These are phyloP conservation scores for Rhynchotus rufescens DNA, from an alignment of 2,797 vertebrate species.

Conservation along the genomic window DNA sequence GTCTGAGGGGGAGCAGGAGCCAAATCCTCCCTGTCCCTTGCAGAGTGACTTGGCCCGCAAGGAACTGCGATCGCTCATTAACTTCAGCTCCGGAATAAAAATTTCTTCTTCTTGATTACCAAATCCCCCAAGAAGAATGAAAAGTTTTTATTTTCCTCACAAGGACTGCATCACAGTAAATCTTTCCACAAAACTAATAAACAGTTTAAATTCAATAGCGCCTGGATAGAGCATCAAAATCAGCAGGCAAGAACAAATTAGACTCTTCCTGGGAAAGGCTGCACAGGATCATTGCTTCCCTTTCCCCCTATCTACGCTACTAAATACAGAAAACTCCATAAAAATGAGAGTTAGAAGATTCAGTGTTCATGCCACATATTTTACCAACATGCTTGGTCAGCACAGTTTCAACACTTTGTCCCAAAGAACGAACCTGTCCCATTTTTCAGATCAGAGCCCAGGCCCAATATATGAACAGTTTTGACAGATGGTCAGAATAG, in stretches of 20 bases:
- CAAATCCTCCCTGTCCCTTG: neutral
- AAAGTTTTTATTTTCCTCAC: slow-evolving; percentile 51
- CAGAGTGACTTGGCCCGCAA: neutral
- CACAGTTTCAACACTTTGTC: neutral
- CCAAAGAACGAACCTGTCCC: slow-evolving; percentile 19
- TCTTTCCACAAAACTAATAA: slow-evolving; percentile 65
- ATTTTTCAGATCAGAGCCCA: neutral
- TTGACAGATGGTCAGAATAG: neutral
- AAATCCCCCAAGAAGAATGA: slow-evolving; percentile 32
- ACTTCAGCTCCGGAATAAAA: slow-evolving; percentile 35
- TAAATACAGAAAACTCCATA: slow-evolving; percentile 17
- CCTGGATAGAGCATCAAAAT: slow-evolving; percentile 23
- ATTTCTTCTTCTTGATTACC: slow-evolving; percentile 56
- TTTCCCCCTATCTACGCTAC: slow-evolving; percentile 32
- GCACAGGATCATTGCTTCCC: neutral
- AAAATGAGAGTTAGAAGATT: slow-evolving; percentile 24
- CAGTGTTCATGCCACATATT: neutral
- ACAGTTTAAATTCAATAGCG: slow-evolving; percentile 57
- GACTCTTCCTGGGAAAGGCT: slow-evolving; percentile 30
- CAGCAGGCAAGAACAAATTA: slow-evolving; percentile 46
- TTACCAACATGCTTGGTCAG: neutral
- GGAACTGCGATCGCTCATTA: slow-evolving; percentile 23
- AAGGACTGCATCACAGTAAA: slow-evolving; percentile 33
- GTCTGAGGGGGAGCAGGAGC: neutral
- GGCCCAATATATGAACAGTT: neutral